Evolutionary conservation across 2,888 invertebrate species (phyloP), one percentile per base, ranked within the genome.

Genomic region (Germaria angustata): DNA sequence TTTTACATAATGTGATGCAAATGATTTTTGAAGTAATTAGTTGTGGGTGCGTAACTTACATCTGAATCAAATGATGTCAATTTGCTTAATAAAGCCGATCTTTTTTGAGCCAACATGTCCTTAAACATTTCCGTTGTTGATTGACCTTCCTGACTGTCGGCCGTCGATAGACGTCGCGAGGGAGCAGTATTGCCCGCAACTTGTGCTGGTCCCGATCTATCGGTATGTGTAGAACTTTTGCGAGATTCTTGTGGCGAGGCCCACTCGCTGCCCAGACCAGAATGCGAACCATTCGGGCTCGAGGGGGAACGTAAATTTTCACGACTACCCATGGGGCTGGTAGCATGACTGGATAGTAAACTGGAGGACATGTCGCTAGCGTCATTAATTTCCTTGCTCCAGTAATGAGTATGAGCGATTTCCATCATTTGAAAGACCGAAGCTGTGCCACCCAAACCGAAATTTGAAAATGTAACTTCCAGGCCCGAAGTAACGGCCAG

Each of bases 381-480:
- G 84, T 94, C 94, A 46, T 92, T 93, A 8, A 96, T 90, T 89
- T 97, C 97, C 88, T 96, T 96, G 86, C 96, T 96, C 97, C 98
- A 98, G 90, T 96, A 99, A 92, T 99, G 99, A 0, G 99, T 99
- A 91, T 99, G 99, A 2, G 98, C 97, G 89, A 99, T 98, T 93
- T 99, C 99, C 87, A 99, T 95, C 85, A 99, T 93, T 92, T 98
- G 98, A 91, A 98, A 99, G 20, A 97, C 97, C 0, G 98, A 98
- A 3, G 98, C 98, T 96, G 99, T 98, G 22, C 99, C 99, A 39
- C 99, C 99, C 1, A 98, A 93, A 0, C 99, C 98, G 87, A 97
- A 97, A 92, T 98, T 98, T 51, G 95, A 94, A 90, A 95, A 98
- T 0, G 98, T 98, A 83, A 95, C 95, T 90, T 98, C 98, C 68